Evolutionary conservation across 2,888 invertebrate genomes (phyloP).

Genomic region (Sialis fuliginosa): DNA sequence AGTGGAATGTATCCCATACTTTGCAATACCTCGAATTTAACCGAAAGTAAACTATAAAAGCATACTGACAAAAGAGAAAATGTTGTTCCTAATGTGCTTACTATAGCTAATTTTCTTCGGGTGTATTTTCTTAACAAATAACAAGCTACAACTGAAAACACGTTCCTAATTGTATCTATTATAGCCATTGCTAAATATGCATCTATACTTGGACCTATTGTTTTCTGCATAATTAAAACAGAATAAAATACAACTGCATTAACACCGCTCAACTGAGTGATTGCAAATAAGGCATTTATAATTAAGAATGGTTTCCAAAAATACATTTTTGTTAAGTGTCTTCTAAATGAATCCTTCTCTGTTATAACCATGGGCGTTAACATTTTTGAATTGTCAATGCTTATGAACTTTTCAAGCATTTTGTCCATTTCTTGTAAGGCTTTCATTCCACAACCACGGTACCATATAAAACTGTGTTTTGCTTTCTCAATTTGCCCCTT

Average conservation of each 20-base stretch:
- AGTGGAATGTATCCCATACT: slow-evolving; percentile 32
- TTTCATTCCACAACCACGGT: slow-evolving; percentile 34
- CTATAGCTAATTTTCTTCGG: slow-evolving; percentile 42
- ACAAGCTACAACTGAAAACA: slow-evolving; percentile 44
- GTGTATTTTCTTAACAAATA: slow-evolving; percentile 40
- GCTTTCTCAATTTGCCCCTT: slow-evolving; percentile 39
- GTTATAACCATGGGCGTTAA: not conserved
- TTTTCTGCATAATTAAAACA: slow-evolving; percentile 41
- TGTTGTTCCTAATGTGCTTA: slow-evolving; percentile 43
- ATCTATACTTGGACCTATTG: slow-evolving; percentile 39
- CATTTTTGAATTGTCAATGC: slow-evolving; percentile 19
- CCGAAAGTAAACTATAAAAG: slow-evolving; percentile 25
- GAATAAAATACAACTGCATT: slow-evolving; percentile 58
- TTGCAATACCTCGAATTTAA: slow-evolving; percentile 21
- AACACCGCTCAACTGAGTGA: slow-evolving; percentile 51
- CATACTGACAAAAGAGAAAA: slow-evolving; percentile 38
- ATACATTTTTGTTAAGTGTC: slow-evolving; percentile 26
- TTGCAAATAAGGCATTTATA: slow-evolving; percentile 44
- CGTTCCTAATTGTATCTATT: slow-evolving; percentile 41
- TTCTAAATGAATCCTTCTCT: slow-evolving; percentile 7
- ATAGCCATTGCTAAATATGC: slow-evolving; percentile 46
- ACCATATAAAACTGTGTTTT: slow-evolving; percentile 35
- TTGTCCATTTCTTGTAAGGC: slow-evolving; percentile 31
- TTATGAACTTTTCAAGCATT: slow-evolving; percentile 26
- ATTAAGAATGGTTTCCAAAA: slow-evolving; percentile 40